These are phyloP conservation scores for Oncopodura yosiiana DNA, from an alignment of 1,140 invertebrate genomes.

Conservation along the genomic window DNA sequence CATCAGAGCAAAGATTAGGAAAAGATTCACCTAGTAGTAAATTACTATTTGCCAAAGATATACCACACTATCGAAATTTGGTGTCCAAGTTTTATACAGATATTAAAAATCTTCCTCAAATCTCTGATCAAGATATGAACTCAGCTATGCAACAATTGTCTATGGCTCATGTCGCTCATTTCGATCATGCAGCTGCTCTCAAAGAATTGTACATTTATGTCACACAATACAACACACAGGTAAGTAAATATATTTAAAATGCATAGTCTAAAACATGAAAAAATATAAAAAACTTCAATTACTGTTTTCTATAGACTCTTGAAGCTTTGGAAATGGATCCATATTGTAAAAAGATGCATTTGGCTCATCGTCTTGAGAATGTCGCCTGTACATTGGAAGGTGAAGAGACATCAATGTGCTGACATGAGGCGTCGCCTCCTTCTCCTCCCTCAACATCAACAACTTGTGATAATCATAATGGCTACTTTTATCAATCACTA, in stretches of 20 bases:
- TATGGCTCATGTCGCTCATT: conserved; percentile 72
- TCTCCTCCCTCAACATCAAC: conserved; percentile 25
- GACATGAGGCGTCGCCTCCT: conserved; percentile 31
- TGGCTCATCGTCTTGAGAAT: conserved; percentile 78
- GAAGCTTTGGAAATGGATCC: conserved; percentile 71
- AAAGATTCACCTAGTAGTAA: conserved; percentile 94
- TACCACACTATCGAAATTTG: conserved; percentile 77
- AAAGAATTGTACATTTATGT: conserved; percentile 92
- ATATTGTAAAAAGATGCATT: conserved; percentile 72
- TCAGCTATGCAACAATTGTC: conserved; percentile 85
- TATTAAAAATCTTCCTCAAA: conserved; percentile 70
- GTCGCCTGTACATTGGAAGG: conserved; percentile 81
- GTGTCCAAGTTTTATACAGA: conserved; percentile 78
- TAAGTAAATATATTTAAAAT: conserved; percentile 45
- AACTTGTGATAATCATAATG: conserved; percentile 31
- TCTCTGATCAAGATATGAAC: conserved; percentile 84
- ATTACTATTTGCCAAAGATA: conserved; percentile 86
- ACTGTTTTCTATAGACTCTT: conserved; percentile 63
- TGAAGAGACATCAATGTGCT: conserved; percentile 51
- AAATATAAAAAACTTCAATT: neutral
- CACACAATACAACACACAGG: conserved; percentile 83
- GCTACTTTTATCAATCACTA: conserved; percentile 28
- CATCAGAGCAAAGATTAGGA: conserved; percentile 74
- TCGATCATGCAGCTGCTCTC: conserved; percentile 78
- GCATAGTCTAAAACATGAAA: neutral